These are phyloP conservation scores for Vireo griseus DNA, from an alignment of 2,797 vertebrate genomes.

Conservation along the genomic window DNA sequence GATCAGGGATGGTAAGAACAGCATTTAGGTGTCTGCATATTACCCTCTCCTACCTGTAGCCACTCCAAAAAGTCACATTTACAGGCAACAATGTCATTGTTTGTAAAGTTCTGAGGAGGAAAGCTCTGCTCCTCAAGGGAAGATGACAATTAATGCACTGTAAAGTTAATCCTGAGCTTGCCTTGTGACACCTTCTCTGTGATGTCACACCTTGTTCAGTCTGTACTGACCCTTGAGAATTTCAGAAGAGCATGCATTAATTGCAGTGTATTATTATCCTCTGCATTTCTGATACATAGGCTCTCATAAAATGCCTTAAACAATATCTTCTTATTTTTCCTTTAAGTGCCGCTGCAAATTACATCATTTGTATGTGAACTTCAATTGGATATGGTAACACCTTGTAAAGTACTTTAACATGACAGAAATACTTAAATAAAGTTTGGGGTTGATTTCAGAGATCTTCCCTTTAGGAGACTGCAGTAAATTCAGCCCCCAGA, in stretches of 20 bases:
- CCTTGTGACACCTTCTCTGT: neutral
- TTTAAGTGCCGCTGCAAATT: neutral
- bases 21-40: accelerated
- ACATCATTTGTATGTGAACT: neutral
- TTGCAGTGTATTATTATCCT: neutral
- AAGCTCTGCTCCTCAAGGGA: neutral
- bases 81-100: neutral
- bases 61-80: neutral
- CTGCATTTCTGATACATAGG: neutral
- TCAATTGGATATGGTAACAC: neutral
- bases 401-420: conserved; percentile 29
- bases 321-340: neutral
- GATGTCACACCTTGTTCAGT: neutral
- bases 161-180: neutral
- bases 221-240: neutral
- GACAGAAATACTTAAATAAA: neutral
- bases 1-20: neutral
- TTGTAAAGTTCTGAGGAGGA: neutral
- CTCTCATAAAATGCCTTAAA: neutral
- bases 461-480: conserved; percentile 6
- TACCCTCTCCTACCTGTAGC: neutral
- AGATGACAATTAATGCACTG: neutral
- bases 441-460: neutral
- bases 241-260: neutral
- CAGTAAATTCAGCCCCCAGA: neutral